Evolutionary conservation across 2,797 vertebrate species (phyloP).

Genomic region (Bovichtus diacanthus): DNA sequence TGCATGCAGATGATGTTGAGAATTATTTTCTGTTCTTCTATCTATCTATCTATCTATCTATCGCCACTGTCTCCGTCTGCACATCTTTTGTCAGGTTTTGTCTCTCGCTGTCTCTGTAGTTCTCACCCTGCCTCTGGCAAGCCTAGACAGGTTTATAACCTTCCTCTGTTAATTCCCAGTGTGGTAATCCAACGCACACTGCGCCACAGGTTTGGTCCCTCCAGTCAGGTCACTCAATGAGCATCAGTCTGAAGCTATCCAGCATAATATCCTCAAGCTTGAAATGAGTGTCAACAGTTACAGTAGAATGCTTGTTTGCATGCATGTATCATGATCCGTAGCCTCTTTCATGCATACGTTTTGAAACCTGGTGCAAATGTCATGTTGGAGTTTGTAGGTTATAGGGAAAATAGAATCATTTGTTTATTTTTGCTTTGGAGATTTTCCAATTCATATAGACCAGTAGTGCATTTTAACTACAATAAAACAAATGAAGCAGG

Average conservation of each 20-base stretch:
- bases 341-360: background rate
- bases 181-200: slow-evolving; percentile 59
- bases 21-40: too few relatives aligned
- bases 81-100: slow-evolving; percentile 22
- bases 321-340: background rate
- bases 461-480: background rate
- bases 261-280: slow-evolving; percentile 17
- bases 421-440: background rate
- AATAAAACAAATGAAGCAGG: background rate
- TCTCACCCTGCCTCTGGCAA: slow-evolving; percentile 54
- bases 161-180: slow-evolving; percentile 65
- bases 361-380: slow-evolving; percentile 1
- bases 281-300: slow-evolving; percentile 13
- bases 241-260: slow-evolving; percentile 17
- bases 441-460: background rate
- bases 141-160: slow-evolving; percentile 49
- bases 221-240: slow-evolving; percentile 49
- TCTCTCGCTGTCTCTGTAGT: slow-evolving; percentile 36
- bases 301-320: background rate
- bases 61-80: background rate
- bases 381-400: background rate
- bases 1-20: too few relatives aligned
- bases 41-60: slow-evolving; percentile 23
- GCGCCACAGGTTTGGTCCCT: slow-evolving; percentile 55
- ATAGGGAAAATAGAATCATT: background rate